Percentiles rank a stretch among this genome's conserved stretches.
Conservation (phyloP, 2,888 invertebrate species). For the Caenorhabditis japonica region DNA sequence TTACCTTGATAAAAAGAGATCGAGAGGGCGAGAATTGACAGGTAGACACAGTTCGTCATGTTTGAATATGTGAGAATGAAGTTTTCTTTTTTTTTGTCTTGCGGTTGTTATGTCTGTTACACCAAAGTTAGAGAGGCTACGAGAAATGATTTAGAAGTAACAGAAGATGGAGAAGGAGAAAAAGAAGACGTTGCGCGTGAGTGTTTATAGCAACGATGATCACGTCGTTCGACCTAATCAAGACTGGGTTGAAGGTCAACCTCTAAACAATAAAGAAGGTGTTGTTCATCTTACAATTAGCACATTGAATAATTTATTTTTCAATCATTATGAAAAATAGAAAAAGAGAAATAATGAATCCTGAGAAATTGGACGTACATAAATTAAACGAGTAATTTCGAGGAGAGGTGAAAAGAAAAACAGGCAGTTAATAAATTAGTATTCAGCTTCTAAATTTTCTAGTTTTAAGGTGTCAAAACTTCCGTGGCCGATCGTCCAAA, state of each 20-base stretch:
- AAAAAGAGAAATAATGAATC: too few species aligned
- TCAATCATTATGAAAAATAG: too few species aligned
- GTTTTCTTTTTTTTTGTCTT: neutral
- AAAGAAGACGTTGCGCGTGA: conserved; percentile 5
- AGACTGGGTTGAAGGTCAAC: conserved; percentile 25
- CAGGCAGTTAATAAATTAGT: too few species aligned
- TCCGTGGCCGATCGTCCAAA: conserved; percentile 29
- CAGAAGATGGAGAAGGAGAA: conserved; percentile 29
- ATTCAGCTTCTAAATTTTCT: too few species aligned
- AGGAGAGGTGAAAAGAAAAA: too few species aligned
- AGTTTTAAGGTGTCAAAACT: neutral
- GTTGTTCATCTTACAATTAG: neutral
- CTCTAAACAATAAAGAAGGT: neutral
- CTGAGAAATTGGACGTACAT: too few species aligned
- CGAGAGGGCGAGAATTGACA: neutral
- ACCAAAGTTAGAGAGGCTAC: conserved; percentile 16
- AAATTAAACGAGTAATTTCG: too few species aligned
- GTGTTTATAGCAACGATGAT: conserved; percentile 26
- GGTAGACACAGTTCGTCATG: conserved; percentile 21
- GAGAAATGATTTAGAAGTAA: too few species aligned
- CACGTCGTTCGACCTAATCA: conserved; percentile 46
- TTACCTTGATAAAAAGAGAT: conserved; percentile 4
- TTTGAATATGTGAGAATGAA: conserved; percentile 3
- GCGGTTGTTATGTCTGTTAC: conserved; percentile 25
- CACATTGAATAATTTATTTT: too few species aligned